Evolutionary conservation across 2,797 vertebrate species (phyloP).

Genomic region (Adelosebastes latens): DNA sequence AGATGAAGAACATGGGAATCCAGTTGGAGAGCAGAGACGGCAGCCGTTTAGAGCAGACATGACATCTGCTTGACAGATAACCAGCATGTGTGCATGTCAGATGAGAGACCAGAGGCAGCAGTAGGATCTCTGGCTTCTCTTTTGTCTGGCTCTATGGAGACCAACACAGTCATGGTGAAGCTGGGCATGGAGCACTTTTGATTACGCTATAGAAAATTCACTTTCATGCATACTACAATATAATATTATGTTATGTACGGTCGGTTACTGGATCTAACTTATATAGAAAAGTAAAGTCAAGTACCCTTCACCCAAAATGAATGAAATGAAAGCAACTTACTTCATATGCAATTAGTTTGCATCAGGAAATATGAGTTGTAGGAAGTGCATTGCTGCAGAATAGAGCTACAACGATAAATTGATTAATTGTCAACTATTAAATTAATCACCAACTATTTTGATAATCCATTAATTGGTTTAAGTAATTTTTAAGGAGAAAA

Average conservation of each 20-base stretch:
- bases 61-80: conserved; percentile 77
- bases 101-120: conserved; percentile 64
- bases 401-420: too few species aligned
- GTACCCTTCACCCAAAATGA: not conserved
- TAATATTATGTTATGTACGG: not conserved
- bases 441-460: too few species aligned
- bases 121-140: conserved; percentile 39
- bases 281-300: not conserved
- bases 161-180: not conserved
- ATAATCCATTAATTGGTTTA: too few species aligned
- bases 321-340: not conserved
- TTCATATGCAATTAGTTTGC: not conserved
- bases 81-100: conserved; percentile 73
- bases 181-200: not conserved
- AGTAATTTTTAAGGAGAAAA: too few species aligned
- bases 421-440: too few species aligned
- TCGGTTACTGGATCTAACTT: not conserved
- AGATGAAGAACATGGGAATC: conserved; percentile 79
- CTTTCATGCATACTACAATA: not conserved
- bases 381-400: not conserved
- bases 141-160: conserved; percentile 50
- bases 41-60: conserved; percentile 79
- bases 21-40: conserved; percentile 71
- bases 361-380: not conserved
- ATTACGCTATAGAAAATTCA: conserved; percentile 6